Evolutionary conservation across 2,113 vertebrate genomes (phyloP).

Genomic region (Rhea americana): DNA sequence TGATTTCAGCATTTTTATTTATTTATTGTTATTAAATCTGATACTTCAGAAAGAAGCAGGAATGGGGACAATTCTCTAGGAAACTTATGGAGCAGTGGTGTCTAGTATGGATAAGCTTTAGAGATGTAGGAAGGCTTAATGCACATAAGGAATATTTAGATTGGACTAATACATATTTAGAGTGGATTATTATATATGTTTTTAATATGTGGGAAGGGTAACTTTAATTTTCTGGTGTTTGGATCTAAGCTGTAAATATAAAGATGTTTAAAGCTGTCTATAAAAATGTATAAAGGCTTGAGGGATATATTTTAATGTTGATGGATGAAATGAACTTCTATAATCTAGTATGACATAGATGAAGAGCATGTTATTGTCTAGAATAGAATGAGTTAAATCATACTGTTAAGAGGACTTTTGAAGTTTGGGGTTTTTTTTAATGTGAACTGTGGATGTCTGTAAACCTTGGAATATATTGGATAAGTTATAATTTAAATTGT

Average conservation of each 20-base stretch:
- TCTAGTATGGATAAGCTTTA: background rate
- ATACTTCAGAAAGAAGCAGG: background rate
- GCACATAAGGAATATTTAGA: accelerated
- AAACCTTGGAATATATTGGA: background rate
- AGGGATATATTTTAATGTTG: background rate
- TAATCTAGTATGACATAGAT: background rate
- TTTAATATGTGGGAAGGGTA: background rate
- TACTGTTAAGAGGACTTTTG: background rate
- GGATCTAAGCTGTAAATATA: background rate
- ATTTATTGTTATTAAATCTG: background rate
- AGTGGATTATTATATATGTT: too few species aligned
- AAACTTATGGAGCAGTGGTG: background rate
- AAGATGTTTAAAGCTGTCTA: accelerated
- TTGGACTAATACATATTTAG: too few species aligned
- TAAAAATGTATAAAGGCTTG: background rate
- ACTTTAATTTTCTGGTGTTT: background rate
- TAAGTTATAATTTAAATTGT: background rate
- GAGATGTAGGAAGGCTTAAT: background rate
- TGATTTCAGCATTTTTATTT: background rate
- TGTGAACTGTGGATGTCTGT: background rate
- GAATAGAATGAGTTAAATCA: background rate
- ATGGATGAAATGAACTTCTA: background rate
- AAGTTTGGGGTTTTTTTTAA: too few species aligned
- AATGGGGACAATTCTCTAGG: accelerated
- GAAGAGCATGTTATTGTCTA: background rate